These are phyloP conservation scores for Perccottus glenii DNA, from an alignment of 2,113 vertebrate species.

Conservation along the genomic window DNA sequence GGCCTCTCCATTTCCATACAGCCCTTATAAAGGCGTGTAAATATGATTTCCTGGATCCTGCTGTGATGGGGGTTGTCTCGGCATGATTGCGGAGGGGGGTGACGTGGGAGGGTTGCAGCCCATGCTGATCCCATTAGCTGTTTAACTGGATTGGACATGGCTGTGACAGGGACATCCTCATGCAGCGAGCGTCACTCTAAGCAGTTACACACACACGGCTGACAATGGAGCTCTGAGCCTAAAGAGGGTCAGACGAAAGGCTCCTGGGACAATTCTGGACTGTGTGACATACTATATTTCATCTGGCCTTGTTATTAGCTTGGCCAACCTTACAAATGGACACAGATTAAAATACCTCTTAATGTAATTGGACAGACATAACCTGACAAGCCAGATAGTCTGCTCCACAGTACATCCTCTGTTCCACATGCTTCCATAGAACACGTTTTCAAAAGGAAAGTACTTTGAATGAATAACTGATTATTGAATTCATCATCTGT, in stretches of 20 bases:
- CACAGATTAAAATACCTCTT: no score
- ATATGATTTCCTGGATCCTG: constrained; percentile 1
- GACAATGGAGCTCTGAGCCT: not conserved
- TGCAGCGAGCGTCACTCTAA: constrained; percentile 45
- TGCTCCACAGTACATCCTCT: no score
- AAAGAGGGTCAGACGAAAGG: not conserved
- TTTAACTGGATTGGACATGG: constrained; percentile 81
- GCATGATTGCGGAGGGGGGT: constrained; percentile 55
- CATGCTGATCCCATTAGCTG: constrained; percentile 78
- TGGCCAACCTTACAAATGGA: no score
- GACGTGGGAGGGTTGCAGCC: constrained; percentile 54
- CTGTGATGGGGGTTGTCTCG: constrained; percentile 21
- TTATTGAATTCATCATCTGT: no score
- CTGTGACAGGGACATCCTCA: constrained; percentile 77
- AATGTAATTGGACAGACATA: no score
- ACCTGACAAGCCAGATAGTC: no score
- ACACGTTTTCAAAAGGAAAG: no score
- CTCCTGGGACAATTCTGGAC: no score
- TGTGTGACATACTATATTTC: no score
- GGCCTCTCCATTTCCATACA: not conserved
- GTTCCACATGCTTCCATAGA: no score
- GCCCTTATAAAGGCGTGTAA: not conserved
- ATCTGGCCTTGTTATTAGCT: no score
- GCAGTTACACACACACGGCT: constrained; percentile 23
- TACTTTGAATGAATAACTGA: no score